Evolutionary conservation across 2,888 invertebrate genomes (phyloP).

Genomic region (Standfussiana lucernea): DNA sequence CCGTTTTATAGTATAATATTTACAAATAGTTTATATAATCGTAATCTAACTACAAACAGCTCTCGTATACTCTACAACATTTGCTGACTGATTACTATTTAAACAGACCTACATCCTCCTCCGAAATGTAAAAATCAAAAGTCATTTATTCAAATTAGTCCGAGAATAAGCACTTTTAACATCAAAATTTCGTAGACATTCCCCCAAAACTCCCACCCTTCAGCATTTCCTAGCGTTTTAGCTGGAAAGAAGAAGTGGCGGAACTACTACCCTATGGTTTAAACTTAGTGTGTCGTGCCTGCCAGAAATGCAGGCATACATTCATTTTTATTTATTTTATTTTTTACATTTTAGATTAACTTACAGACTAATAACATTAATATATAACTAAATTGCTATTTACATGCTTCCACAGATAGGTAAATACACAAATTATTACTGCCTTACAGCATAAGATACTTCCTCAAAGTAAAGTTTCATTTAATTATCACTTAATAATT

Average conservation of each 20-base stretch:
- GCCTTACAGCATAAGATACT: too few relatives aligned
- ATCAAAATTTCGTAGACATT: not conserved
- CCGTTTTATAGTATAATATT: constrained; percentile 27
- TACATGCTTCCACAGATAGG: too few relatives aligned
- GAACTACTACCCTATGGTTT: not conserved
- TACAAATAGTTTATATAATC: constrained; percentile 19
- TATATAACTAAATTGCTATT: too few relatives aligned
- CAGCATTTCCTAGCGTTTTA: not conserved
- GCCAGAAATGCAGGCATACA: not conserved
- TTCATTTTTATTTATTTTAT: too few relatives aligned
- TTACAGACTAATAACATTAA: too few relatives aligned
- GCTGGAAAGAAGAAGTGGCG: not conserved
- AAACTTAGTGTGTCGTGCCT: not conserved
- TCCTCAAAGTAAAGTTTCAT: too few relatives aligned
- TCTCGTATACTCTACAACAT: constrained; percentile 6
- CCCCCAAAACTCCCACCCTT: not conserved
- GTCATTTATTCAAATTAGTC: not conserved
- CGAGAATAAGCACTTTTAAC: not conserved
- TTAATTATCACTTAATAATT: too few relatives aligned
- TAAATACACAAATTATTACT: too few relatives aligned
- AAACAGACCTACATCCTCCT: not conserved
- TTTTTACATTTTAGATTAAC: too few relatives aligned
- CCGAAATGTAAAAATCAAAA: not conserved
- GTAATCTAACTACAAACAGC: constrained; percentile 25
- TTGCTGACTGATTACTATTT: not conserved